Evolutionary conservation across 2,797 vertebrate species (phyloP).

Genomic region (Mormyrops boulengeri): DNA sequence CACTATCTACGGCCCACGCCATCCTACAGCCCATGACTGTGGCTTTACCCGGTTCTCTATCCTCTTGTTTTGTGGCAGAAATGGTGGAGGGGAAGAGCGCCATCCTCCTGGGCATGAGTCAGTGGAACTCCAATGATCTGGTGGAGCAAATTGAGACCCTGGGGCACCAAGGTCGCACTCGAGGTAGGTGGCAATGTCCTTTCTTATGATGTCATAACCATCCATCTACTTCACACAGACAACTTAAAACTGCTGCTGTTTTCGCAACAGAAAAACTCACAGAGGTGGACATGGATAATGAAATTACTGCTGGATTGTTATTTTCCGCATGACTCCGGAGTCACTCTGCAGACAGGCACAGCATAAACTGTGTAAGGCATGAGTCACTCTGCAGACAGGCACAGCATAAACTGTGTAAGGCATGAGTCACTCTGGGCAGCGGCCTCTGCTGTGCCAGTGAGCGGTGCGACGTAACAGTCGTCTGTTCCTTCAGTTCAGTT

Average conservation of each 20-base stretch:
- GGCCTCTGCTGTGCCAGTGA: neutral
- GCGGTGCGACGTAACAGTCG: neutral
- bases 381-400: neutral
- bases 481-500: neutral
- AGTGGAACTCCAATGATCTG: conserved; percentile 98
- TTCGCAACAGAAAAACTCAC: neutral
- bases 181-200: conserved; percentile 60
- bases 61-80: conserved; percentile 68
- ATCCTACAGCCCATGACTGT: neutral
- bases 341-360: neutral
- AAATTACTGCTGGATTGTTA: neutral
- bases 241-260: neutral
- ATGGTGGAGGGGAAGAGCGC: conserved; percentile 90
- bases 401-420: neutral
- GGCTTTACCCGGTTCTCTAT: neutral
- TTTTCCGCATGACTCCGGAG: neutral
- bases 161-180: conserved; percentile 78
- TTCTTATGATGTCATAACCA: neutral
- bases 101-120: conserved; percentile 95
- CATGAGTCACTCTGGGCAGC: conserved; percentile 1
- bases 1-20: neutral
- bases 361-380: neutral
- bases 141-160: conserved; percentile 97
- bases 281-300: neutral
- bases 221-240: neutral